Percentiles rank a stretch among this genome's conserved stretches.
Conservation (phyloP, 2,113 vertebrate species). For the Paradisaea rubra region DNA sequence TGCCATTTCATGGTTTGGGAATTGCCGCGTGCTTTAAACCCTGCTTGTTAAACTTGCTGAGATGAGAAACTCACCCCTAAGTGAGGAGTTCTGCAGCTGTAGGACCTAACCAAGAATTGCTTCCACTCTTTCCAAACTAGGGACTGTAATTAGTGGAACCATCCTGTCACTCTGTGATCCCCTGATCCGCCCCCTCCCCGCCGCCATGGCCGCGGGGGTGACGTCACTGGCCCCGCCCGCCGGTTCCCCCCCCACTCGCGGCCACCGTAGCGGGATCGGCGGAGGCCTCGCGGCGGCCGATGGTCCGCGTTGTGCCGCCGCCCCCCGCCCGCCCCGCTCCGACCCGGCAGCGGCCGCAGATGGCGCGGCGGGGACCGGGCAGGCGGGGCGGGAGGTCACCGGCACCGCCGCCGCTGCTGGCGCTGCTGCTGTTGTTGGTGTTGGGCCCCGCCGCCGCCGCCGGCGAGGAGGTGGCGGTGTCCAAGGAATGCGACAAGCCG, state of each 20-base stretch:
- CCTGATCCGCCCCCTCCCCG: not conserved
- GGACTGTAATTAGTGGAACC: not conserved
- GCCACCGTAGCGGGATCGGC: not conserved
- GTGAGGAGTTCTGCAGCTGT: not conserved
- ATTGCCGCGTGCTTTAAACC: not conserved
- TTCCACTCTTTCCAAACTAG: not conserved
- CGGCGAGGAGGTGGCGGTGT: constrained; percentile 54
- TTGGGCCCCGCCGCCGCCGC: constrained; percentile 58
- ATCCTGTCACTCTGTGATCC: no score
- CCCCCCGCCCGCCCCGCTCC: not conserved
- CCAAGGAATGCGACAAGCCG: constrained; percentile 88
- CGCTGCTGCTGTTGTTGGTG: not conserved
- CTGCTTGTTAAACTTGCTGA: not conserved
- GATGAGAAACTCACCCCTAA: not conserved
- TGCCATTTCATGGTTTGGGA: not conserved
- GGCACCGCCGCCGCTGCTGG: not conserved
- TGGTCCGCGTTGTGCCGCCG: not conserved
- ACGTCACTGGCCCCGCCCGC: not conserved
- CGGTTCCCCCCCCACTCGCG: not conserved
- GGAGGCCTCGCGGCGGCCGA: constrained; percentile 4
- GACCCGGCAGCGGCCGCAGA: constrained; percentile 40
- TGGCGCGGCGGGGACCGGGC: constrained; percentile 47
- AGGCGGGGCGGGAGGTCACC: constrained; percentile 12
- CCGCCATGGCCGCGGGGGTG: not conserved
- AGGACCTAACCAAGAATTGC: not conserved